Conservation (phyloP, 37 sponge, comb jelly and placozoan species). For the Amphimedon queenslandica region DNA sequence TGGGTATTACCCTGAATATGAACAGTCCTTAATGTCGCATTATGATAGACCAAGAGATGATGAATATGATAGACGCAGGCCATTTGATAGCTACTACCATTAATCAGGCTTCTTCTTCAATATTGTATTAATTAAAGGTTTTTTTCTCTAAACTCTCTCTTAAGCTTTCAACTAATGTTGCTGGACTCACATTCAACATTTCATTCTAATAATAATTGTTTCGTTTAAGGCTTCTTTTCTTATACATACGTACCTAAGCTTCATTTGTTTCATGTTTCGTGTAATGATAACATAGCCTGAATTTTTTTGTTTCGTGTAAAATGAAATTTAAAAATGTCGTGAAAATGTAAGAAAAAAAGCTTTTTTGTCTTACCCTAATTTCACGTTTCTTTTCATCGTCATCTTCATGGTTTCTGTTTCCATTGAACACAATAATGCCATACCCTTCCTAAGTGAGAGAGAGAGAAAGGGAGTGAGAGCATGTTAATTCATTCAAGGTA, state of each 20-base stretch:
- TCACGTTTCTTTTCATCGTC: conserved; percentile 2
- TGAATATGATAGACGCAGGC: conserved; percentile 13
- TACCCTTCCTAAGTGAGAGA: conserved; percentile 52
- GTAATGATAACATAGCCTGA: too few species aligned
- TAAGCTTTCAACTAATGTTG: too few species aligned
- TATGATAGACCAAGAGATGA: conserved; percentile 29
- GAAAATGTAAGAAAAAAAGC: neutral
- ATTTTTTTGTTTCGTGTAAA: too few species aligned
- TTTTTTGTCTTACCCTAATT: conserved; percentile 42
- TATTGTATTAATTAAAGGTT: too few species aligned
- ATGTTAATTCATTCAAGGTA: neutral
- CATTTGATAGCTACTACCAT: neutral
- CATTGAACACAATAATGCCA: conserved; percentile 73
- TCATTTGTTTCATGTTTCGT: too few species aligned
- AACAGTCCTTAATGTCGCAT: too few species aligned
- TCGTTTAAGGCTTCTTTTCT: too few species aligned
- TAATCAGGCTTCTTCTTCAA: too few species aligned
- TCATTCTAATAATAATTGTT: neutral
- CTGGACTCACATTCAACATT: neutral
- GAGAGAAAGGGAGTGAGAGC: neutral
- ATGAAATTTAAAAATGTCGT: neutral
- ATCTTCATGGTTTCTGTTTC: conserved; percentile 47
- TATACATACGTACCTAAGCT: too few species aligned
- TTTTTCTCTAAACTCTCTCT: too few species aligned
- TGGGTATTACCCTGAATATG: too few species aligned